Base-by-base conservation (phyloP, 2,797 vertebrate genomes). In the Sus cebifrons region DNA sequence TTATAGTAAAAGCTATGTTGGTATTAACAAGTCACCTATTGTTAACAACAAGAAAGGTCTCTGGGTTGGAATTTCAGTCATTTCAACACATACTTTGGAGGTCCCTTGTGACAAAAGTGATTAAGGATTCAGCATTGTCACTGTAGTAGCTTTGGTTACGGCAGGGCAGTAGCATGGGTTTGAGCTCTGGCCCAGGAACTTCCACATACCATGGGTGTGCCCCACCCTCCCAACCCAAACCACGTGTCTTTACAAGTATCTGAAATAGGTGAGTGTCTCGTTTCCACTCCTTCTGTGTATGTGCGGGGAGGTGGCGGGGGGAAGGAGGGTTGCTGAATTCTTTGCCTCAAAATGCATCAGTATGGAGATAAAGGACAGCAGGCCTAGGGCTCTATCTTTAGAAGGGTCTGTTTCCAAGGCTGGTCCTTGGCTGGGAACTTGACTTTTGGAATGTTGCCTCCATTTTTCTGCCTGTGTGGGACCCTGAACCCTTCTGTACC, bases 1-100 rank as follows among this genome's bases (percentile, higher is more conserved):
- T 64, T 79, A 86, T 23, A 81, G 81, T 52, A 75, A 68, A 82
- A 94, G 52, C 40, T 29, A 79, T 10, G 17, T 78, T 27, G 75
- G 65, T 21, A 3, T 32, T 73, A 73, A 36, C 40, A 40, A 21
- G 16, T 85, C n/a, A 65, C 52, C 56, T 85, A 71, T 7, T 40
- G 77, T 88, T 84, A 71, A 4, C 71, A 91, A 49, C 6, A n/a
- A 67, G 10, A 36, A 86, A 78, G 29, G 17, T 40, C 23, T 52
- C 14, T 25, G 36, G 54, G 49, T 56, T 15, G n/a, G 84, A 78
- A 85, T 44, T 32, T 74, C 58, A 54, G 32, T n/a, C 58, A 58
- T 60, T 81, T 74, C 18, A 36, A 54, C 4, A 25, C 2, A 5
- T 7, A 49, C 6, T 32, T n/a, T 49, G 44, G 44, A 49, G 44